These are phyloP conservation scores for Phyllostomus discolor DNA, from an alignment of 2,113 vertebrate genomes.

Conservation along the genomic window DNA sequence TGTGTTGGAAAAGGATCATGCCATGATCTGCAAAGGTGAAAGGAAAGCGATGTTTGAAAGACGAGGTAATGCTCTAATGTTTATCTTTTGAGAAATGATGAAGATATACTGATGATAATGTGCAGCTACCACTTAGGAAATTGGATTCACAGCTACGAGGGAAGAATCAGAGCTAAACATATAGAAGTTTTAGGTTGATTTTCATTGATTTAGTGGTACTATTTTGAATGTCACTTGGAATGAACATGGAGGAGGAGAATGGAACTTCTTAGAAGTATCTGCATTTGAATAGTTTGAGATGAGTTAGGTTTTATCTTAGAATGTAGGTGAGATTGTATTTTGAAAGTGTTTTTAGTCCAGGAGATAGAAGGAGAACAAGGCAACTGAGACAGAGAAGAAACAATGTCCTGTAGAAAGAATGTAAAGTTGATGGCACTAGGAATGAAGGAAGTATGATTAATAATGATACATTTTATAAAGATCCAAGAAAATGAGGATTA, in stretches of 20 bases:
- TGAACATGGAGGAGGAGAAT: neutral
- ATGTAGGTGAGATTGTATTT: neutral
- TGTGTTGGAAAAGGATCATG: neutral
- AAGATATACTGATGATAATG: neutral
- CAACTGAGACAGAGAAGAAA: neutral
- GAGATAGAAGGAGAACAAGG: neutral
- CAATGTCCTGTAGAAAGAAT: neutral
- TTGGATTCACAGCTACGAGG: neutral
- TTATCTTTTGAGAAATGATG: neutral
- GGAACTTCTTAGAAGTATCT: neutral
- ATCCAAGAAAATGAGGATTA: neutral
- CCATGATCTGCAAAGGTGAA: neutral
- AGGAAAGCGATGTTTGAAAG: neutral
- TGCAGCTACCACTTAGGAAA: neutral
- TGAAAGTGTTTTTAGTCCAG: neutral
- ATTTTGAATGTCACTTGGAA: neutral
- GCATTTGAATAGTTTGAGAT: neutral
- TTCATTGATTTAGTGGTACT: neutral
- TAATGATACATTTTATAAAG: neutral
- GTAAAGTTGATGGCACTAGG: neutral
- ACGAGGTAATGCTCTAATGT: neutral
- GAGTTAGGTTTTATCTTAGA: neutral
- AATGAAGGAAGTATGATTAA: neutral
- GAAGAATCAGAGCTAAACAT: neutral
- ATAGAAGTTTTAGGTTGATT: neutral